Evolutionary conservation across 37 sponge, comb jelly and placozoan genomes (phyloP).

Genomic region (Mnemiopsis leidyi): DNA sequence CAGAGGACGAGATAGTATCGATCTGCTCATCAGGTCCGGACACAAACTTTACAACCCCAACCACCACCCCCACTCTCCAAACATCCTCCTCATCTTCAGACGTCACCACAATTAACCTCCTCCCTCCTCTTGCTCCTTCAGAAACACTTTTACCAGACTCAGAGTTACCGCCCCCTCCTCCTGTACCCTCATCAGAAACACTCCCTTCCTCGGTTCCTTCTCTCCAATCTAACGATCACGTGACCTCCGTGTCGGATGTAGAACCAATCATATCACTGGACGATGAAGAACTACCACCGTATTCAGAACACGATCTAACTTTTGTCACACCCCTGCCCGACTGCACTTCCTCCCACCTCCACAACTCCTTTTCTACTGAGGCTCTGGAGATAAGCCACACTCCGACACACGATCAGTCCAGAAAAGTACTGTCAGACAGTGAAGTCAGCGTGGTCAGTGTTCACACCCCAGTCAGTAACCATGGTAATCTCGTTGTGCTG

Average conservation of each 20-base stretch:
- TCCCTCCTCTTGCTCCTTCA: background rate
- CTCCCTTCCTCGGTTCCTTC: background rate
- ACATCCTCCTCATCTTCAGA: slow-evolving; percentile 3
- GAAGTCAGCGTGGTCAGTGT: background rate
- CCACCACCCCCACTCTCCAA: slow-evolving; percentile 19
- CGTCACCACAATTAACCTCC: background rate
- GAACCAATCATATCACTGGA: background rate
- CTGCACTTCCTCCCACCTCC: no score
- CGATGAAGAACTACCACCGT: slow-evolving; percentile 44
- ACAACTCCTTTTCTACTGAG: background rate
- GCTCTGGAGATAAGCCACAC: slow-evolving; percentile 7
- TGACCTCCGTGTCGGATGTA: background rate
- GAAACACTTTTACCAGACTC: background rate
- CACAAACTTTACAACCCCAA: background rate
- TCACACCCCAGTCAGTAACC: background rate
- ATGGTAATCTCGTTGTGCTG: background rate
- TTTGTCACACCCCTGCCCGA: slow-evolving; percentile 26
- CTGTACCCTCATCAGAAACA: background rate
- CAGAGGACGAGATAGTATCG: slow-evolving; percentile 24
- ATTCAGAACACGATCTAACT: slow-evolving; percentile 5
- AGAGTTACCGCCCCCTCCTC: slow-evolving; percentile 5
- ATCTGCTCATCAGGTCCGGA: slow-evolving; percentile 21
- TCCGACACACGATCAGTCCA: background rate
- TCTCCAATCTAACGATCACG: background rate
- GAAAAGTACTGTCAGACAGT: slow-evolving; percentile 26